phyloP scores from a whole-genome alignment of 2,797 vertebrate genomes.

The Hydrophis major region DNA sequence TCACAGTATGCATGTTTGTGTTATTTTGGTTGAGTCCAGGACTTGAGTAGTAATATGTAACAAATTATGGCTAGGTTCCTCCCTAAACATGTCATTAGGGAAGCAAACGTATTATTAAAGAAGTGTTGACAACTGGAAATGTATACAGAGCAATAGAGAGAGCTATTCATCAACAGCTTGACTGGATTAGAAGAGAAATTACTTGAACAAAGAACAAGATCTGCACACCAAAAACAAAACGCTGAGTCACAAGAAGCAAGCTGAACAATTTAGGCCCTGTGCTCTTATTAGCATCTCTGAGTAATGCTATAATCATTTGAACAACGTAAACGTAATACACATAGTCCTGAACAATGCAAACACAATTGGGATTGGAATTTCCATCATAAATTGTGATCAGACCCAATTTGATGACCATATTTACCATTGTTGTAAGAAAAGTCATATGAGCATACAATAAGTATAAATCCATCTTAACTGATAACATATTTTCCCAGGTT shows the following conservation, averaged over 20 bases:
- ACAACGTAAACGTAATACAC: neutral
- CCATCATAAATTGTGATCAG: neutral
- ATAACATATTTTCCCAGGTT: neutral
- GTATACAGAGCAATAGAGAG: neutral
- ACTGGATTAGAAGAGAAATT: neutral
- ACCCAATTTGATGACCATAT: neutral
- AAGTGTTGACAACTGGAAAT: neutral
- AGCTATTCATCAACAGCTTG: neutral
- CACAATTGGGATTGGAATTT: neutral
- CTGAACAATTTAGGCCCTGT: neutral
- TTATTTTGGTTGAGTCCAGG: neutral
- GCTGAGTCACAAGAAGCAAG: neutral
- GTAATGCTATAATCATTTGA: neutral
- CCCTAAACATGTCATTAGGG: neutral
- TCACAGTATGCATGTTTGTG: neutral
- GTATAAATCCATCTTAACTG: neutral
- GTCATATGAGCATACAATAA: neutral
- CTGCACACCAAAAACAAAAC: neutral
- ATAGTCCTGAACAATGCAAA: neutral
- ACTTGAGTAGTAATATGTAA: neutral
- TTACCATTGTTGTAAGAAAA: neutral
- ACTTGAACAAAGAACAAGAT: constrained; percentile 1
- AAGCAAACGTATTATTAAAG: neutral
- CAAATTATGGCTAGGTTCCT: neutral
- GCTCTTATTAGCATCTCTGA: neutral